A percentile compares a stretch with the other conserved stretches of the same genome.
Conservation (phyloP, 2,797 vertebrate species). For the Echeneis naucrates region DNA sequence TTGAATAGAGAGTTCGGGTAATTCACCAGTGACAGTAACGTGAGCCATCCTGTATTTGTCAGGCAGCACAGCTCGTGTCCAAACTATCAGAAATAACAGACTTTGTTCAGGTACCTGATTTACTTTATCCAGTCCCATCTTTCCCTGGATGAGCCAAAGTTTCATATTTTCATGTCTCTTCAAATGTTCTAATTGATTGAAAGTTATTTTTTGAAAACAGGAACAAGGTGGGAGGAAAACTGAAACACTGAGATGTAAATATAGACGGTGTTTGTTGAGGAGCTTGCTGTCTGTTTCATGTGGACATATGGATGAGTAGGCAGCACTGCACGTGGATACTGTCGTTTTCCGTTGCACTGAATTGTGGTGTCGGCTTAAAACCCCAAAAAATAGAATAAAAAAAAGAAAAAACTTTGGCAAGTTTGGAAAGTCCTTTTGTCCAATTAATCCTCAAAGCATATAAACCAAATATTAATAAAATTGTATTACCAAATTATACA, state of each 20-base stretch:
- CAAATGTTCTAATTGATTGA: not conserved
- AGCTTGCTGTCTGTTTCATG: not conserved
- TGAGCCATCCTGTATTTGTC: not conserved
- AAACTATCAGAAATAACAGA: not conserved
- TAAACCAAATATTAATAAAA: too few relatives aligned
- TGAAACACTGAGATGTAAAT: not conserved
- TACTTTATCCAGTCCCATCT: not conserved
- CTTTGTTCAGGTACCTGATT: not conserved
- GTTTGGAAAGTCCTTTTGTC: too few relatives aligned
- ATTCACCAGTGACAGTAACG: not conserved
- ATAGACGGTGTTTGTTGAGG: not conserved
- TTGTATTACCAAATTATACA: too few relatives aligned
- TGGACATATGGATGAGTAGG: slow-evolving; percentile 30
- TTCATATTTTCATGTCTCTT: too few relatives aligned
- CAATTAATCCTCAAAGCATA: too few relatives aligned
- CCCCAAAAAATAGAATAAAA: too few relatives aligned
- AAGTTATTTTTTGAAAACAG: not conserved
- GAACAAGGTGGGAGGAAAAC: not conserved
- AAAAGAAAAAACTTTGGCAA: too few relatives aligned
- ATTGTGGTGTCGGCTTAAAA: not conserved
- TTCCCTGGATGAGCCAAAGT: too few relatives aligned
- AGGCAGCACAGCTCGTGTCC: not conserved
- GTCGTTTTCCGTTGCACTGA: not conserved
- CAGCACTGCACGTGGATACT: not conserved
- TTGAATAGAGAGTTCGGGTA: too few relatives aligned